Evolutionary conservation across 2,888 invertebrate species (phyloP).

Genomic region (Coenonympha glycerion): DNA sequence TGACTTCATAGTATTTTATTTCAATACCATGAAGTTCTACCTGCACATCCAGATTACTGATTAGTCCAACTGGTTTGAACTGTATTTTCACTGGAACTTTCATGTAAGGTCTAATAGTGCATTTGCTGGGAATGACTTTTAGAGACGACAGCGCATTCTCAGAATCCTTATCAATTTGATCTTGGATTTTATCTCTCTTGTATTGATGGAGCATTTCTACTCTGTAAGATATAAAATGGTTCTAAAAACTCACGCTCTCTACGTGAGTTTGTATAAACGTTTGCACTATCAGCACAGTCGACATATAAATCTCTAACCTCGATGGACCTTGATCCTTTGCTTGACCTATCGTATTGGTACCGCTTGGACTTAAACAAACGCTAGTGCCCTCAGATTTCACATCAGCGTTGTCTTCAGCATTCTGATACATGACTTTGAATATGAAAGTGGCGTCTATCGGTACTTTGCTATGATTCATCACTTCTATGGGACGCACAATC

Average conservation of each 20-base stretch:
- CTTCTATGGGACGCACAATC: constrained; percentile 68
- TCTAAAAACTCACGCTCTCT: too few species aligned
- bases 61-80: constrained; percentile 64
- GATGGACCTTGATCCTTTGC: constrained; percentile 36
- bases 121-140: constrained; percentile 57
- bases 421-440: constrained; percentile 66
- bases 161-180: constrained; percentile 57
- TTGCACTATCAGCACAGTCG: too few species aligned
- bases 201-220: constrained; percentile 54
- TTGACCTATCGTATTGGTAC: constrained; percentile 2
- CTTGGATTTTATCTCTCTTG: constrained; percentile 49
- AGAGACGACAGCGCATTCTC: constrained; percentile 58
- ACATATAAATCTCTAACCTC: constrained; percentile 42
- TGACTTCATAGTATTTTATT: too few species aligned
- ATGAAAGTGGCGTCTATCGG: constrained; percentile 72
- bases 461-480: constrained; percentile 76
- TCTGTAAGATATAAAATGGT: constrained; percentile 34
- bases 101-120: constrained; percentile 50
- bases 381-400: constrained; percentile 53
- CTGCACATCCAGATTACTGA: constrained; percentile 59
- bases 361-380: constrained; percentile 50
- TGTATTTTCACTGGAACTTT: constrained; percentile 62
- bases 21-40: constrained; percentile 35
- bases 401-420: constrained; percentile 42
- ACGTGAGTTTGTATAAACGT: too few species aligned